Base-by-base conservation (phyloP, 1,140 invertebrate genomes). In the Drosophila bifasciata region DNA sequence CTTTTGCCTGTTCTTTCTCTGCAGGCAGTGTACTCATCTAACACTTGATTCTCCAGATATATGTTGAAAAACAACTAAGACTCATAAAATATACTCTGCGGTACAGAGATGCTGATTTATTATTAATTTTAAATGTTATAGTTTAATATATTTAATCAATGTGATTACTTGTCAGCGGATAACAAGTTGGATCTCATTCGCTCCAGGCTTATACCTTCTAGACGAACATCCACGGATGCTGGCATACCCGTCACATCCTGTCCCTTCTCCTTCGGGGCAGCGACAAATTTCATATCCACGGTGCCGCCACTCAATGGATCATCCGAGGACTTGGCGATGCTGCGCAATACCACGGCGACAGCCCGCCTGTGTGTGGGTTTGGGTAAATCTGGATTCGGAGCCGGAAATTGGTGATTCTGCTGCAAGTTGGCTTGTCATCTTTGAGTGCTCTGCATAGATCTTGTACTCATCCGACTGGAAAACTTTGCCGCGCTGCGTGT, bases 291-390 rank as follows among this genome's bases (percentile, higher is more conserved):
- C 13, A 83, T 46, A 0, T 78, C 50, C 7, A 81, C 19, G 6
- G 79, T 84, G 6, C 40, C 68, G 9, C 79, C 79, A 56, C 52
- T 81, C 2, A 81, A 5, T 0, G 69, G 69, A 74, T 81, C 79
- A 13, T 83, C 56, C 3, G 2, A 16, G 21, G 57, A 36, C 32
- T 25, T 77, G 13, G 41, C 68, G 57, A 83, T 83, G 39, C 43
- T 50, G 11, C 79, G 48, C 4, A 83, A 7, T 0, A 83, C 63
- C 1, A 6, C 59, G 13, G 9, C 36, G 4, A 72, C 28, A 21
- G 8, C 61, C 6, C 15, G 40, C 2, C 8, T 53, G 6, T n/a
- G 8, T 1, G 4, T 2, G 2, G 13, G 3, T 13, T 36, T 36
- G 23, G 13, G 0, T 32, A n/a, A 0, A 1, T 13, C 13, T 39